A percentile compares a stretch with the other conserved stretches of the same genome.
phyloP scores from a whole-genome alignment of 2,113 vertebrate genomes.

The Clinocottus analis region DNA sequence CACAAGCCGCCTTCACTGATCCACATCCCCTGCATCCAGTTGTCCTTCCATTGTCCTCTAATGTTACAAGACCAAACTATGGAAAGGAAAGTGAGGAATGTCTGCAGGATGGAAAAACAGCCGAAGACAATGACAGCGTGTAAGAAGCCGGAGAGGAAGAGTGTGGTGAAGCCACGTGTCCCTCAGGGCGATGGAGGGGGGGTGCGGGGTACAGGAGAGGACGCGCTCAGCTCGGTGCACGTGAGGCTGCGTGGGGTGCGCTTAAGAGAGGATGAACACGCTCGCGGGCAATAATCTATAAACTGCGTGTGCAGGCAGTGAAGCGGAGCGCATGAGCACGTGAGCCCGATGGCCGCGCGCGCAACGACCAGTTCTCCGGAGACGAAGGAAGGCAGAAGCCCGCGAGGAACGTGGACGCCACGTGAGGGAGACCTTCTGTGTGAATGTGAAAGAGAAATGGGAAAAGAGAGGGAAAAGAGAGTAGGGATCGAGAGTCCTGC shows the following conservation, averaged over 20 bases:
- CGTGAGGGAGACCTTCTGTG: slow-evolving; percentile 24
- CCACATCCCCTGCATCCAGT: neutral
- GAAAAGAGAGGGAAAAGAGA: neutral
- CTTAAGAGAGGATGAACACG: slow-evolving; percentile 37
- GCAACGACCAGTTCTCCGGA: slow-evolving; percentile 35
- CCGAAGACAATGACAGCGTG: slow-evolving; percentile 2
- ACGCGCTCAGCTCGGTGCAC: slow-evolving; percentile 41
- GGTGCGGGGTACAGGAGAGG: slow-evolving; percentile 18
- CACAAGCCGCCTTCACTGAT: neutral
- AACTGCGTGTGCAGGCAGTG: slow-evolving; percentile 41
- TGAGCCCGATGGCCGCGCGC: slow-evolving; percentile 46
- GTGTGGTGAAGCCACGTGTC: slow-evolving; percentile 20
- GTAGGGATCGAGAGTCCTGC: slow-evolving; percentile 14
- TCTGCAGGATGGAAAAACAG: neutral
- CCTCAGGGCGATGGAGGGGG: slow-evolving; percentile 11
- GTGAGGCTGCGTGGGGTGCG: slow-evolving; percentile 37
- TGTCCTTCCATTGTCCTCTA: neutral
- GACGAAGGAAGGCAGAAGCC: neutral
- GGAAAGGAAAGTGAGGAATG: neutral
- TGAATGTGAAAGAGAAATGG: neutral
- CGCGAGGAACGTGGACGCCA: slow-evolving; percentile 38
- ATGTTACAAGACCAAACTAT: neutral
- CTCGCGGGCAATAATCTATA: slow-evolving; percentile 54
- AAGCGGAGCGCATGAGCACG: slow-evolving; percentile 48
- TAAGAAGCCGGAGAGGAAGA: slow-evolving; percentile 9